A percentile compares a stretch with the other conserved stretches of the same genome.
Evolutionary conservation across 2,888 invertebrate species (phyloP).

Genomic region (Lagria hirta): DNA sequence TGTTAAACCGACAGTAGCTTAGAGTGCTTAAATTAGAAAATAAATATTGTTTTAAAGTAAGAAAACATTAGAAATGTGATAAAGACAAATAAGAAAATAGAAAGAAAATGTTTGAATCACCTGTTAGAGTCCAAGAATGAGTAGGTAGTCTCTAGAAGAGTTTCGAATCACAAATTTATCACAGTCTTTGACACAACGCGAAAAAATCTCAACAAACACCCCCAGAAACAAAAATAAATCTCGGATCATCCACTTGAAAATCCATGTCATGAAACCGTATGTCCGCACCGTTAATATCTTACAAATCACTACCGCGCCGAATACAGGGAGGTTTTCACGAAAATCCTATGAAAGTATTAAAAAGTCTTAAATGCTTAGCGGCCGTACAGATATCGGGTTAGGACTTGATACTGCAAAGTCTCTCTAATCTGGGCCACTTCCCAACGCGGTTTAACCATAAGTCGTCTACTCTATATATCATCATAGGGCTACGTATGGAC

Average conservation of each 20-base stretch:
- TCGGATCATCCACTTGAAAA: conserved; percentile 37
- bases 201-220: conserved; percentile 32
- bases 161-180: conserved; percentile 34
- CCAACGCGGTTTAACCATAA: conserved; percentile 74
- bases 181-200: conserved; percentile 34
- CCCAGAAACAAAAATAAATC: conserved; percentile 36
- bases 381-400: conserved; percentile 65
- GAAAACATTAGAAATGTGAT: no score
- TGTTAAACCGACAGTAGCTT: no score
- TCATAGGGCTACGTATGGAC: conserved; percentile 50
- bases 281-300: conserved; percentile 48
- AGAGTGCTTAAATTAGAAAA: no score
- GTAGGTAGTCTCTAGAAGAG: conserved; percentile 4
- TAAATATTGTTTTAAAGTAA: no score
- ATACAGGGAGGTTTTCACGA: conserved; percentile 48
- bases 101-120: conserved; percentile 14
- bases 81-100: no score
- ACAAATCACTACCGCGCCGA: conserved; percentile 52
- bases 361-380: conserved; percentile 73
- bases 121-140: conserved; percentile 23
- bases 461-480: conserved; percentile 75
- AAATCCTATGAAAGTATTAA: conserved; percentile 68
- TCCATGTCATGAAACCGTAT: conserved; percentile 42
- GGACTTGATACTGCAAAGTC: conserved; percentile 56
- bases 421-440: conserved; percentile 75